A percentile compares a stretch with the other conserved stretches of the same genome.
Conservation (phyloP, 2,113 vertebrate species). For the Rhea americana region DNA sequence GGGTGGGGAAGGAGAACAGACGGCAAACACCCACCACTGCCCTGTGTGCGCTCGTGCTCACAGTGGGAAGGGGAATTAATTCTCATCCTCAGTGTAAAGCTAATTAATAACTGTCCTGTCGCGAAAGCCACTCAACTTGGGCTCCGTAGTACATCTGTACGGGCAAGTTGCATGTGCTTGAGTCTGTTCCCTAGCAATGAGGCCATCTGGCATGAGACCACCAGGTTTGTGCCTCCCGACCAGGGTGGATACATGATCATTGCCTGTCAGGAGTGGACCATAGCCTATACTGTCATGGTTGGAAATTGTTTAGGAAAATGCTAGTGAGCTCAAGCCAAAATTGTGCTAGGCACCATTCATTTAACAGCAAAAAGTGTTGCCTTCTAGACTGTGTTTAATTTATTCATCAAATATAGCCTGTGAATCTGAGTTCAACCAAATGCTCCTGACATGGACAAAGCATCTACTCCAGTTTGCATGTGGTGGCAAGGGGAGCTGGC, state of each 20-base stretch:
- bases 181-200: background rate
- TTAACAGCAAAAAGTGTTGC: background rate
- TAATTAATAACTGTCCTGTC: background rate
- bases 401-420: background rate
- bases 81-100: background rate
- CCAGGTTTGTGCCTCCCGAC: background rate
- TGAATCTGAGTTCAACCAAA: background rate
- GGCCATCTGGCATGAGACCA: background rate
- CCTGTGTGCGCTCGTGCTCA: background rate
- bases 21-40: background rate
- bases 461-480: background rate
- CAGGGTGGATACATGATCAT: background rate
- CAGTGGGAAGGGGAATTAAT: background rate
- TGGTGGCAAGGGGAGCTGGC: background rate
- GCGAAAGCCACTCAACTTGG: background rate
- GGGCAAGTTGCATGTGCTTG: background rate
- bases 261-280: background rate
- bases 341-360: background rate
- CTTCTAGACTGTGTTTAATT: background rate
- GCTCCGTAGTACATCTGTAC: background rate
- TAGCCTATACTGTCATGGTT: background rate
- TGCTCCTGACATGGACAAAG: background rate
- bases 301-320: background rate
- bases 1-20: background rate
- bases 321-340: background rate